Evolutionary conservation across 2,888 invertebrate species (phyloP).

Genomic region (Philonicus albiceps): DNA sequence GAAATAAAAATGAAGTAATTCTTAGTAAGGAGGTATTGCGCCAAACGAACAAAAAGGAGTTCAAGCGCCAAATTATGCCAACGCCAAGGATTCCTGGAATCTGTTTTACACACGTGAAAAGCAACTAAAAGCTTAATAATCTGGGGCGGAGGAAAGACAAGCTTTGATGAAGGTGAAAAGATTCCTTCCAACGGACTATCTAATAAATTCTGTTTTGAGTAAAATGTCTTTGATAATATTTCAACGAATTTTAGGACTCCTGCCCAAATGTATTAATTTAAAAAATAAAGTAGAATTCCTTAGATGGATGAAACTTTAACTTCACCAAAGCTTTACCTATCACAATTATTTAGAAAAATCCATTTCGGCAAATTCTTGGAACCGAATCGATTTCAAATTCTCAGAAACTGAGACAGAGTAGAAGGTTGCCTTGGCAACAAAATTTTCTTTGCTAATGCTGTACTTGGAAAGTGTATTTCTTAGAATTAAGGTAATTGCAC

Average conservation of each 20-base stretch:
- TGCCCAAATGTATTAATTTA: not conserved
- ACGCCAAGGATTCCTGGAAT: not conserved
- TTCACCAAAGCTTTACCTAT: not conserved
- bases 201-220: not conserved
- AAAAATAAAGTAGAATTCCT: not conserved
- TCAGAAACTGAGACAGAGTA: not conserved
- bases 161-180: not conserved
- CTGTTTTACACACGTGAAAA: not conserved
- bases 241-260: not conserved
- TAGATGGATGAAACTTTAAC: not conserved
- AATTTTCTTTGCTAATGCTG: not conserved
- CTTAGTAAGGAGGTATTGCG: not conserved
- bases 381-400: not conserved
- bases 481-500: not conserved
- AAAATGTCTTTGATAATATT: not conserved
- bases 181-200: not conserved
- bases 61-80: not conserved
- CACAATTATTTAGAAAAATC: not conserved
- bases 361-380: conserved; percentile 5
- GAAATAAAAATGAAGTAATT: not conserved
- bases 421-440: not conserved
- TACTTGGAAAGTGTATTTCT: not conserved
- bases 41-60: not conserved
- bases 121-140: not conserved
- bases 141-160: not conserved